Evolutionary conservation across 1,140 invertebrate species (phyloP).

Genomic region (Drosophila mojavensis): DNA sequence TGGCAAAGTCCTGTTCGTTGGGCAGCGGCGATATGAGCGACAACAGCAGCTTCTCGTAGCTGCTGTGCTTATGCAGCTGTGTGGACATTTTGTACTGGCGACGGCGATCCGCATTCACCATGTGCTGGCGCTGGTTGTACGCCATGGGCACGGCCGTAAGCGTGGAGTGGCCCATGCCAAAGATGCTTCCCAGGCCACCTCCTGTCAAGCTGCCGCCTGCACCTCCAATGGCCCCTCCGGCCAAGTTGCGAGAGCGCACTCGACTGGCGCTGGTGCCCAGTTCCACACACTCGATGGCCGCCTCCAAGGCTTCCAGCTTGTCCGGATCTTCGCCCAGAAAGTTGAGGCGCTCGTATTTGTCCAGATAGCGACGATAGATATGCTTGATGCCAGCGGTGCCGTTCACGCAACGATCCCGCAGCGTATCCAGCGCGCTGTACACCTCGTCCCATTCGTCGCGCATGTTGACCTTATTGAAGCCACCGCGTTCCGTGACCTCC

Average conservation of each 20-base stretch:
- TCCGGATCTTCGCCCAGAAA: constrained; percentile 91
- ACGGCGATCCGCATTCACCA: constrained; percentile 87
- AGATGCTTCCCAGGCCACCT: constrained; percentile 84
- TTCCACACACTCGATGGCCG: constrained; percentile 85
- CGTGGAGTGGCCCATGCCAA: constrained; percentile 86
- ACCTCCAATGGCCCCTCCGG: constrained; percentile 20
- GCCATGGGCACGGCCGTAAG: constrained; percentile 90
- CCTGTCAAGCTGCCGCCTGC: constrained; percentile 26
- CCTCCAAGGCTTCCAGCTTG: constrained; percentile 90
- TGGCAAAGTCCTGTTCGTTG: constrained; percentile 99
- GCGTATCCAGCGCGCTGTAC: constrained; percentile 88
- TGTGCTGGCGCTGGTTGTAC: constrained; percentile 94
- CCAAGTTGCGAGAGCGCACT: constrained; percentile 84
- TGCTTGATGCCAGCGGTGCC: constrained; percentile 93
- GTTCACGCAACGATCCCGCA: constrained; percentile 93
- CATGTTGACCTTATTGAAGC: constrained; percentile 94
- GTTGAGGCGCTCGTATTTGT: constrained; percentile 84
- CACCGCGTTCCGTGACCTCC: constrained; percentile 94
- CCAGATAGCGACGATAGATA: constrained; percentile 93
- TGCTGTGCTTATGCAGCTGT: constrained; percentile 90
- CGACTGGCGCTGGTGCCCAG: constrained; percentile 56
- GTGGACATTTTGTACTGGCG: constrained; percentile 79
- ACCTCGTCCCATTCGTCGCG: constrained; percentile 94
- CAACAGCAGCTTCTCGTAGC: constrained; percentile 94
- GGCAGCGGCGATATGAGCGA: constrained; percentile 97